phyloP scores from a whole-genome alignment of 2,113 vertebrate genomes.

The Hemicordylus capensis region DNA sequence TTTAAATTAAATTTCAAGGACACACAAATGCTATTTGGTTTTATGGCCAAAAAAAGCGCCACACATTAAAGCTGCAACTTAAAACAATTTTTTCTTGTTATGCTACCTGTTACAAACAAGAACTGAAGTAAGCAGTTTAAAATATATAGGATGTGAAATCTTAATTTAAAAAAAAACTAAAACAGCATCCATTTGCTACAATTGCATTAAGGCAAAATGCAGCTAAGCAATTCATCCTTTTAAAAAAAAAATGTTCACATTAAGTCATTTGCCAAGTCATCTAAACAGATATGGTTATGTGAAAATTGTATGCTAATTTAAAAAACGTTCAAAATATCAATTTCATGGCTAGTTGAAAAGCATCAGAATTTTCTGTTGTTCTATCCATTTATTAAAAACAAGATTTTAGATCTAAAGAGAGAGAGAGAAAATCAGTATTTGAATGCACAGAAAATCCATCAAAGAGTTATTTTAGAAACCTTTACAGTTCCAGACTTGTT shows the following conservation, averaged over 20 bases:
- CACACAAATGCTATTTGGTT: neutral
- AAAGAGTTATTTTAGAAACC: neutral
- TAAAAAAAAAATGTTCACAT: neutral
- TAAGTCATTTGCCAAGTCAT: neutral
- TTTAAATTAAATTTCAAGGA: neutral
- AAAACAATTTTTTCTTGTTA: neutral
- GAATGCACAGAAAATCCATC: neutral
- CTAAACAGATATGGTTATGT: neutral
- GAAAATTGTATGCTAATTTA: conserved; percentile 7
- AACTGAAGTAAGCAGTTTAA: neutral
- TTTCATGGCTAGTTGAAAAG: neutral
- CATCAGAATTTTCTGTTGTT: neutral
- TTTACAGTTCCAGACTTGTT: neutral
- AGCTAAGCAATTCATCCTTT: neutral
- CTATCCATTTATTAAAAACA: neutral
- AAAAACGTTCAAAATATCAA: conserved; percentile 4
- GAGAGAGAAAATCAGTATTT: neutral
- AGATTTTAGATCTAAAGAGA: neutral
- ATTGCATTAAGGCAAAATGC: neutral
- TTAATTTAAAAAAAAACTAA: neutral
- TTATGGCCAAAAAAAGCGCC: neutral
- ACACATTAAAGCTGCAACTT: neutral
- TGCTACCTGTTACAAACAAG: too few relatives aligned
- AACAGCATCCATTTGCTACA: too few relatives aligned
- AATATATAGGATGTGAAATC: neutral